A percentile compares a stretch with the other conserved stretches of the same genome.
Conservation (phyloP, 1,140 invertebrate genomes). For the Pseudomyrmex flavicornis region DNA sequence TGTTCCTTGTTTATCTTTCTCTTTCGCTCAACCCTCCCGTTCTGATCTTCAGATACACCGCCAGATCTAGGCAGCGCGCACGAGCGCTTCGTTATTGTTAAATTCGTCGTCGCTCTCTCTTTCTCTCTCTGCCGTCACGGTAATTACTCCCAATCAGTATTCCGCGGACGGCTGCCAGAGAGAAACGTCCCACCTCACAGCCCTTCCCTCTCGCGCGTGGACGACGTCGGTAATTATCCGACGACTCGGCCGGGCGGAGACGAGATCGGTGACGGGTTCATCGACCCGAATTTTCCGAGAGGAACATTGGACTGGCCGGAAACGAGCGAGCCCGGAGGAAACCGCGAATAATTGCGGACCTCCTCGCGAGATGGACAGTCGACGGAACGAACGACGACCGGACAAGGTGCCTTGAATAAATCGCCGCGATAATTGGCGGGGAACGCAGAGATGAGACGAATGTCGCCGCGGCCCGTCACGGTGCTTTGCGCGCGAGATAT, state of each 20-base stretch:
- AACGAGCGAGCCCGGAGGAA: constrained; percentile 5
- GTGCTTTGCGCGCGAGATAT: constrained; percentile 43
- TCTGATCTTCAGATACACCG: constrained; percentile 10
- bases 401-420: constrained; percentile 49
- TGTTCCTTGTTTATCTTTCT: background rate
- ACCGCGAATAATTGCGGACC: constrained; percentile 57
- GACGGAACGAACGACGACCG: background rate
- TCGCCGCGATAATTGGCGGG: constrained; percentile 57
- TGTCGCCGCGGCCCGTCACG: constrained; percentile 30
- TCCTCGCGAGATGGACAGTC: constrained; percentile 49
- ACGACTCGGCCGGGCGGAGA: constrained; percentile 26
- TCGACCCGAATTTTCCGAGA: constrained; percentile 63
- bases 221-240: constrained; percentile 58
- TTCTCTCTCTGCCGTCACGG: constrained; percentile 40
- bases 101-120: constrained; percentile 53
- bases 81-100: constrained; percentile 67
- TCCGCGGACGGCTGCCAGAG: constrained; percentile 49
- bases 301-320: background rate
- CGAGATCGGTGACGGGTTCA: constrained; percentile 49
- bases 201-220: background rate
- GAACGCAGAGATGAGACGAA: constrained; percentile 21
- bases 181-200: constrained; percentile 40
- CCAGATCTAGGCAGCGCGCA: constrained; percentile 18
- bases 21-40: background rate
- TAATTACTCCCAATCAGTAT: constrained; percentile 69